phyloP scores from a whole-genome alignment of 2,113 vertebrate genomes.

The Protobothrops mucrosquamatus region DNA sequence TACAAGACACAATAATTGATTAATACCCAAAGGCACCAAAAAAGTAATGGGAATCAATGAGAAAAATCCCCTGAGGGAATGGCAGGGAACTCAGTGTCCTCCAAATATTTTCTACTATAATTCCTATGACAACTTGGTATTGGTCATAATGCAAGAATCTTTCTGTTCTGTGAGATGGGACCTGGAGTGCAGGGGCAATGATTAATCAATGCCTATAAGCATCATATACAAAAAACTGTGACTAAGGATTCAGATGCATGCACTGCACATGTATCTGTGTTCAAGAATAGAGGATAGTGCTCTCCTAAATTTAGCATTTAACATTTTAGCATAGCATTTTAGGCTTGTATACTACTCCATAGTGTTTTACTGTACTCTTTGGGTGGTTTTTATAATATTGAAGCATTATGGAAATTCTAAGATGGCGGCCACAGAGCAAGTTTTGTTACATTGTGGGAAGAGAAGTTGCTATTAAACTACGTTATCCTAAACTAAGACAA shows the following conservation, averaged over 20 bases:
- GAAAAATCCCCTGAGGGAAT: not conserved
- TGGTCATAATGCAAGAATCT: not conserved
- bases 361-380: not conserved
- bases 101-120: not conserved
- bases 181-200: not conserved
- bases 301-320: not conserved
- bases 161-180: not conserved
- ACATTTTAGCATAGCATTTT: not conserved
- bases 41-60: not conserved
- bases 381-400: not conserved
- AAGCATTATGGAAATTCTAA: not conserved
- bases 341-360: not conserved
- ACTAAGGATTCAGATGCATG: not conserved
- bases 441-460: too few relatives aligned
- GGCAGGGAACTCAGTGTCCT: not conserved
- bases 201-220: not conserved
- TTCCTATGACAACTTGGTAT: not conserved
- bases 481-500: too few relatives aligned
- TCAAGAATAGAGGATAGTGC: not conserved
- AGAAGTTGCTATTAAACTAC: too few relatives aligned
- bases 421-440: too few relatives aligned
- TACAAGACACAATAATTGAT: not conserved
- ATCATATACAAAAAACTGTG: not conserved
- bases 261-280: not conserved
- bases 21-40: not conserved